Evolutionary conservation across 2,113 vertebrate genomes (phyloP).

Genomic region (Macquaria australasica): DNA sequence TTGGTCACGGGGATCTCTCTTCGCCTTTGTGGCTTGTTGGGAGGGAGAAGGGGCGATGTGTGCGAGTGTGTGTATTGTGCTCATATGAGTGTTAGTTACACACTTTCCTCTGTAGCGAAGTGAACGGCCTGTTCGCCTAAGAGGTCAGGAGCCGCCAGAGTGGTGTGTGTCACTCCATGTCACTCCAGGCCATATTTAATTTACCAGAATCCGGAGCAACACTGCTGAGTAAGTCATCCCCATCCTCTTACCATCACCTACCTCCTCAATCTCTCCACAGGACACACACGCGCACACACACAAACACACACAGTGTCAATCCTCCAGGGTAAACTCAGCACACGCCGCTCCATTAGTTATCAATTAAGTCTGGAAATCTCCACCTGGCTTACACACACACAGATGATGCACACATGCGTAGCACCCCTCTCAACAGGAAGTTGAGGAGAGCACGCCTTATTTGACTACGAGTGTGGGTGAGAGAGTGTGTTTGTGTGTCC

Average conservation of each 20-base stretch:
- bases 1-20: slow-evolving; percentile 83
- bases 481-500: slow-evolving; percentile 61
- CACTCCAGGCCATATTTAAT: slow-evolving; percentile 80
- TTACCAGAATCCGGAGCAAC: slow-evolving; percentile 72
- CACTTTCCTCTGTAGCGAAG: slow-evolving; percentile 27
- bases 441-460: slow-evolving; percentile 53
- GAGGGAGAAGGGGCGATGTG: slow-evolving; percentile 48
- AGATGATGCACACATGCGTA: slow-evolving; percentile 40
- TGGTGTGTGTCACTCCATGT: slow-evolving; percentile 70
- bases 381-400: slow-evolving; percentile 80
- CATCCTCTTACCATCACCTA: slow-evolving; percentile 49
- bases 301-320: slow-evolving; percentile 58
- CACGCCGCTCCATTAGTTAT: slow-evolving; percentile 88
- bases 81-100: slow-evolving; percentile 27
- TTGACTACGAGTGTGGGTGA: slow-evolving; percentile 57
- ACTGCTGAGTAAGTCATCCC: slow-evolving; percentile 79
- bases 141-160: slow-evolving; percentile 63
- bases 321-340: slow-evolving; percentile 83
- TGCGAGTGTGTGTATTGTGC: slow-evolving; percentile 40
- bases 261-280: slow-evolving; percentile 56
- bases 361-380: slow-evolving; percentile 87
- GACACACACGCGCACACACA: slow-evolving; percentile 51
- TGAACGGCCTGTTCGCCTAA: slow-evolving; percentile 24
- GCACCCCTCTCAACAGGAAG: slow-evolving; percentile 65
- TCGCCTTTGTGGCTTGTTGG: slow-evolving; percentile 75